Evolutionary conservation across 35 echinoderm and acorn worm genomes (phyloP).

Genomic region (Nesometra sesokonis): DNA sequence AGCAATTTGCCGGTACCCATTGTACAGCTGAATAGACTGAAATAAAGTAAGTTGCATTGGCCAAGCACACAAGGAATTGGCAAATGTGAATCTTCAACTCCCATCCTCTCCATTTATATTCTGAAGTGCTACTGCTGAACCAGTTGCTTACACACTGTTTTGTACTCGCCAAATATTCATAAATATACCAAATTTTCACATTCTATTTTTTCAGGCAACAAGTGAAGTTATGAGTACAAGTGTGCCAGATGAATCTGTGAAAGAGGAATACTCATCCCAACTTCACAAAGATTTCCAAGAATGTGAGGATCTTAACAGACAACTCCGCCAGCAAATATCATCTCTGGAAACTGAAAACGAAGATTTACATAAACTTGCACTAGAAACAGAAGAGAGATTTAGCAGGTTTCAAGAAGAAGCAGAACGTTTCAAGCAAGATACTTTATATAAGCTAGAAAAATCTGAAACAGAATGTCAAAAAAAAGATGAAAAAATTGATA

Average conservation of each 20-base stretch:
- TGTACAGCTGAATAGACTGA: too few relatives aligned
- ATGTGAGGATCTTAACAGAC: slow-evolving; percentile 58
- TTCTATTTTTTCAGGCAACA: slow-evolving; percentile 6
- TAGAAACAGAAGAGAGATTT: slow-evolving; percentile 80
- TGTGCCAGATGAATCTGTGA: slow-evolving; percentile 23
- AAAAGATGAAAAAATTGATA: slow-evolving; percentile 8
- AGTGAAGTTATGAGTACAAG: slow-evolving; percentile 12
- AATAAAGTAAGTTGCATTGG: too few relatives aligned
- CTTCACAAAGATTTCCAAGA: slow-evolving; percentile 59
- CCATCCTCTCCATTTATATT: too few relatives aligned
- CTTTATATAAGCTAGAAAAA: slow-evolving; percentile 31
- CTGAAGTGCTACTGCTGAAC: too few relatives aligned
- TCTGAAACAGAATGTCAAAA: slow-evolving; percentile 16
- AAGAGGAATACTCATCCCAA: slow-evolving; percentile 2
- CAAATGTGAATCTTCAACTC: too few relatives aligned
- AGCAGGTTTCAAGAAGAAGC: slow-evolving; percentile 18
- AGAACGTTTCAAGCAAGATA: slow-evolving; percentile 29
- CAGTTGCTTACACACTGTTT: too few relatives aligned
- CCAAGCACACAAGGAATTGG: too few relatives aligned
- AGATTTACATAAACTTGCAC: slow-evolving; percentile 51
- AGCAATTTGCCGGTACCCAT: too few relatives aligned
- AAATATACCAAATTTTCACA: too few relatives aligned
- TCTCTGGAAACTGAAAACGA: slow-evolving; percentile 66
- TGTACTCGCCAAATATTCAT: too few relatives aligned
- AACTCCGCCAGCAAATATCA: slow-evolving; percentile 49